A percentile compares a stretch with the other conserved stretches of the same genome.
Conservation (phyloP, 2,113 vertebrate genomes). For the Strigops habroptila region DNA sequence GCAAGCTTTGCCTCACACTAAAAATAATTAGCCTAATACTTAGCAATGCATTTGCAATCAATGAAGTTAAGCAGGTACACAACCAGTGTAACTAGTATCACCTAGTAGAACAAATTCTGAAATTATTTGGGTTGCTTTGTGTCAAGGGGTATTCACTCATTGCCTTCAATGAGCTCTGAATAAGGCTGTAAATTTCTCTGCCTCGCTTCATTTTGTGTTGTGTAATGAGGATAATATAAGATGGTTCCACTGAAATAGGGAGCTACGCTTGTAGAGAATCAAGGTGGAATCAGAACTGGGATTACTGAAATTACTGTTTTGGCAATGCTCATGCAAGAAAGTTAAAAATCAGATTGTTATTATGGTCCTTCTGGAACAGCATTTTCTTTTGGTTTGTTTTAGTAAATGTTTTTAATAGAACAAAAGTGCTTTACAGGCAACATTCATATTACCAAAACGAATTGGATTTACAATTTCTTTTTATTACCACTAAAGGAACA, state of each 20-base stretch:
- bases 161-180: neutral
- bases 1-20: neutral
- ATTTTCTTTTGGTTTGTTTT: conserved; percentile 13
- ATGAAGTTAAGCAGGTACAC: neutral
- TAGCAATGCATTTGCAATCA: neutral
- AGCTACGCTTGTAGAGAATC: neutral
- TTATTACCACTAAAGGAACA: conserved; percentile 51
- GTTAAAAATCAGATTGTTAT: neutral
- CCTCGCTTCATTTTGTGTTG: neutral
- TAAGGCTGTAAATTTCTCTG: neutral
- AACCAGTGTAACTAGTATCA: neutral
- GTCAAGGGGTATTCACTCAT: neutral
- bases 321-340: neutral
- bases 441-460: conserved; percentile 31
- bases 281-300: neutral
- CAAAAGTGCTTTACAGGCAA: conserved; percentile 37
- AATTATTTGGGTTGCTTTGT: neutral
- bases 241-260: neutral
- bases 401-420: conserved; percentile 54
- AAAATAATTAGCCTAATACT: conserved; percentile 2
- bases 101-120: neutral
- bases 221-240: neutral
- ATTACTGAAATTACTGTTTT: neutral
- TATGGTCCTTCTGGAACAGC: conserved; percentile 10
- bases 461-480: conserved; percentile 49